Percentiles rank a stretch among this genome's conserved stretches.
These are phyloP conservation scores for Galendromus occidentalis DNA, from an alignment of 1,140 invertebrate species.

Conservation along the genomic window DNA sequence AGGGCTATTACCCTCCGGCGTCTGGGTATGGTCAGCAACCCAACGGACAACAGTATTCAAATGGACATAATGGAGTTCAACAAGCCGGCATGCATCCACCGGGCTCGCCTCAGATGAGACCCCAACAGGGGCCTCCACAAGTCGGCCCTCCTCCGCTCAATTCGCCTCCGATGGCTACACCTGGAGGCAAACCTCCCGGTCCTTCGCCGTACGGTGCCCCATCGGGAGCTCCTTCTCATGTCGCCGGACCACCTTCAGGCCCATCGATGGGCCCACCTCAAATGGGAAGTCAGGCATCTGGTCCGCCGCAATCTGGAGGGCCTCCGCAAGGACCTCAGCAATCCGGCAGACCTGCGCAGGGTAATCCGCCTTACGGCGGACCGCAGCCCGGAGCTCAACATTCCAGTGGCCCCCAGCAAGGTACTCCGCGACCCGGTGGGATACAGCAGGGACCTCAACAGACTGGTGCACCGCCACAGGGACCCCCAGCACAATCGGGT, in stretches of 20 bases:
- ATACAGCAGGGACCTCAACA: too few species aligned
- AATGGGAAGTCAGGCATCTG: background rate
- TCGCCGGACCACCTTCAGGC: background rate
- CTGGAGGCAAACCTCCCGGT: background rate
- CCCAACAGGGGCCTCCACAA: background rate
- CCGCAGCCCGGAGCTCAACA: too few species aligned
- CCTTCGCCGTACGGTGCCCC: background rate
- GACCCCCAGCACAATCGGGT: too few species aligned
- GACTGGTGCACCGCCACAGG: background rate
- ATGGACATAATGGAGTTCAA: background rate
- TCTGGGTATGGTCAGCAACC: background rate
- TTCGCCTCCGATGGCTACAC: background rate
- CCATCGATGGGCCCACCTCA: background rate
- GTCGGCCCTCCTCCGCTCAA: background rate
- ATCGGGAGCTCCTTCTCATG: background rate
- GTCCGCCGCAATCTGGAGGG: background rate
- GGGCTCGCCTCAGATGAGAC: background rate
- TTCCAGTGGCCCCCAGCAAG: too few species aligned
- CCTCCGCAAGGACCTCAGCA: background rate
- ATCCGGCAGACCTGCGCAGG: background rate
- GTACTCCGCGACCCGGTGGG: too few species aligned
- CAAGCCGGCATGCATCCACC: background rate
- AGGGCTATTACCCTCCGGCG: background rate
- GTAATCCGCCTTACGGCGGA: background rate
- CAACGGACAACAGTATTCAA: background rate